Percentiles rank a stretch among this genome's conserved stretches.
Evolutionary conservation across 2,888 invertebrate genomes (phyloP).

Genomic region (Macrostomum cliftonense): DNA sequence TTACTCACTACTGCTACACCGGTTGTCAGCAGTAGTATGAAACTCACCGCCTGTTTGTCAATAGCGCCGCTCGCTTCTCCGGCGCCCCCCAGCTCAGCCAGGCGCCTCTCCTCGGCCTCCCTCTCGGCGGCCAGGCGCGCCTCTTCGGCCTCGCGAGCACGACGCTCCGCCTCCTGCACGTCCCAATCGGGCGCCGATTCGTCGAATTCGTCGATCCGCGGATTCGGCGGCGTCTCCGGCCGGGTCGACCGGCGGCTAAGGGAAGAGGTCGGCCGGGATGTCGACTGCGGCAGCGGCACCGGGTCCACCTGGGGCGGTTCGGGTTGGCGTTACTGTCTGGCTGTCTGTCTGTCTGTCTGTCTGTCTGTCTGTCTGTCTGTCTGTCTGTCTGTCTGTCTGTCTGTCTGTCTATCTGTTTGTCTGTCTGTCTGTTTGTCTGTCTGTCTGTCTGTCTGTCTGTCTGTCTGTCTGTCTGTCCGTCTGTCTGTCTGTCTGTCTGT

Average conservation of each 20-base stretch:
- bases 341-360: too few relatives aligned
- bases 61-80: not conserved
- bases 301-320: not conserved
- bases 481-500: not conserved
- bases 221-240: slow-evolving; percentile 11
- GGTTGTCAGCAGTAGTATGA: too few relatives aligned
- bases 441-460: too few relatives aligned
- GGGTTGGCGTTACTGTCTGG: not conserved
- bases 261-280: slow-evolving; percentile 27
- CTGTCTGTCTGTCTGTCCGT: too few relatives aligned
- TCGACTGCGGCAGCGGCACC: slow-evolving; percentile 11
- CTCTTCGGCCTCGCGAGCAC: not conserved
- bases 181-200: not conserved
- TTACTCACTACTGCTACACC: too few relatives aligned
- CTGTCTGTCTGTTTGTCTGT: not conserved
- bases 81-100: not conserved
- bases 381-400: too few relatives aligned
- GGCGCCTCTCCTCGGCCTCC: not conserved
- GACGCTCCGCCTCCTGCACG: not conserved
- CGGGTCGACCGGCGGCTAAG: slow-evolving; percentile 28
- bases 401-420: too few relatives aligned
- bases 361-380: too few relatives aligned
- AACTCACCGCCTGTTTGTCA: too few relatives aligned
- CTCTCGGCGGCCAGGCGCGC: slow-evolving; percentile 1
- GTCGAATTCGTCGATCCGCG: slow-evolving; percentile 25